Percentiles rank a stretch among this genome's conserved stretches.
Conservation (phyloP, 2,888 invertebrate species). For the Ecliptopera silaceata region DNA sequence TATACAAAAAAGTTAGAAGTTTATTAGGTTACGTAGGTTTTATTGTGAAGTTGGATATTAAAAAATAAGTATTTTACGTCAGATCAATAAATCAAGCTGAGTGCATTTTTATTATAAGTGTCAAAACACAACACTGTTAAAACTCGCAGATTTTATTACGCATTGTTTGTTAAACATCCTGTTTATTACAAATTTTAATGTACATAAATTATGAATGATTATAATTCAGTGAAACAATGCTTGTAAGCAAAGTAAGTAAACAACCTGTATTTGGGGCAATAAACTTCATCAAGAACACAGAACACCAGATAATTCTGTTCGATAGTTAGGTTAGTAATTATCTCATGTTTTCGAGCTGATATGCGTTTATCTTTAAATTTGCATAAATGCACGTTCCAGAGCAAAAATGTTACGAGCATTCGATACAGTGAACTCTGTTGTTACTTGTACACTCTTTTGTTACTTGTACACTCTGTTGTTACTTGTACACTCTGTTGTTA, state of each 20-base stretch:
- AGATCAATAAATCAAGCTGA: not conserved
- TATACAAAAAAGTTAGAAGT: too few species aligned
- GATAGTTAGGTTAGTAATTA: slow-evolving; percentile 64
- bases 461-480: slow-evolving; percentile 41
- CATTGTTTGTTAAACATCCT: slow-evolving; percentile 34
- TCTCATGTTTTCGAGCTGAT: slow-evolving; percentile 64
- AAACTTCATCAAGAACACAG: slow-evolving; percentile 77
- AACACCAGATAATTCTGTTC: slow-evolving; percentile 64
- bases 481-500: slow-evolving; percentile 40
- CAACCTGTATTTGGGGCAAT: slow-evolving; percentile 75
- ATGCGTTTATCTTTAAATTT: slow-evolving; percentile 60
- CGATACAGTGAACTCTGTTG: slow-evolving; percentile 39
- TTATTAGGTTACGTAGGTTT: too few species aligned
- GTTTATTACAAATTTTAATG: slow-evolving; percentile 38
- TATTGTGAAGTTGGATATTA: too few species aligned
- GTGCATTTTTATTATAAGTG: not conserved
- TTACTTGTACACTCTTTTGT: slow-evolving; percentile 37
- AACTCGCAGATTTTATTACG: slow-evolving; percentile 23
- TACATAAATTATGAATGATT: slow-evolving; percentile 49
- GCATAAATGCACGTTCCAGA: slow-evolving; percentile 51
- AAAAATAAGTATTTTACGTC: too few species aligned
- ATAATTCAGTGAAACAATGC: slow-evolving; percentile 53
- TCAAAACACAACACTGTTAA: slow-evolving; percentile 5
- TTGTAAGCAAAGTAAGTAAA: slow-evolving; percentile 60
- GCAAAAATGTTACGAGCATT: slow-evolving; percentile 41